Conservation (phyloP, 2,797 vertebrate species). For the Etheostoma perlongum region DNA sequence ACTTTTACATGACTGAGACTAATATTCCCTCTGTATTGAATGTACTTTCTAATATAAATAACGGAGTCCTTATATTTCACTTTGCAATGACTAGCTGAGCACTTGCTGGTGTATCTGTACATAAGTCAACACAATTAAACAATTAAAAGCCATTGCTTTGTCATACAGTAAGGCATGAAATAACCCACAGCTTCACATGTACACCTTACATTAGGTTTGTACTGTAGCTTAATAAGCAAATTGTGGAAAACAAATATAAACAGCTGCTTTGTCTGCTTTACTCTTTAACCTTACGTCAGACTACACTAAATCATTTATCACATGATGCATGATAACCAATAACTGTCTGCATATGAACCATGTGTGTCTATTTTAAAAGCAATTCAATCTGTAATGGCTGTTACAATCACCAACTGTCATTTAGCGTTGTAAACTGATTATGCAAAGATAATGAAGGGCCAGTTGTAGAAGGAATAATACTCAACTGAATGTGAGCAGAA, state of each 20-base stretch:
- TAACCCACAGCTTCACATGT: constrained; percentile 20
- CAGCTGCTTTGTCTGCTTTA: constrained; percentile 11
- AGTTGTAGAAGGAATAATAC: constrained; percentile 46
- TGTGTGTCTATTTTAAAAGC: background rate
- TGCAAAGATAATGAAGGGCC: constrained; percentile 32
- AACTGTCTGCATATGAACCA: constrained; percentile 1
- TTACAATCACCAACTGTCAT: constrained; percentile 34
- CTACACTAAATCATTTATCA: constrained; percentile 1
- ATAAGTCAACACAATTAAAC: constrained; percentile 13
- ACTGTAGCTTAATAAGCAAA: background rate
- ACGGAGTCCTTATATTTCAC: constrained; percentile 55
- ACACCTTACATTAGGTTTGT: constrained; percentile 10
- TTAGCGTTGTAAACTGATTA: constrained; percentile 37
- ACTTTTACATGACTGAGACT: background rate
- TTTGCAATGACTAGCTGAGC: constrained; percentile 47
- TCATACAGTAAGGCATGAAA: constrained; percentile 51
- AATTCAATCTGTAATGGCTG: constrained; percentile 6
- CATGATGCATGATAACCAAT: background rate
- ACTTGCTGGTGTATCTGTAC: constrained; percentile 38
- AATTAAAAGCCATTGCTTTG: constrained; percentile 10
- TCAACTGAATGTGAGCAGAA: constrained; percentile 21
- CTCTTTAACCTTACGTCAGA: constrained; percentile 14
- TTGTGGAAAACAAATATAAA: constrained; percentile 14
- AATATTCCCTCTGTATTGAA: background rate
- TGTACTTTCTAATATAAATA: constrained; percentile 23